Base-by-base conservation (phyloP, 2,113 vertebrate genomes). In the Corydoras sp. region DNA sequence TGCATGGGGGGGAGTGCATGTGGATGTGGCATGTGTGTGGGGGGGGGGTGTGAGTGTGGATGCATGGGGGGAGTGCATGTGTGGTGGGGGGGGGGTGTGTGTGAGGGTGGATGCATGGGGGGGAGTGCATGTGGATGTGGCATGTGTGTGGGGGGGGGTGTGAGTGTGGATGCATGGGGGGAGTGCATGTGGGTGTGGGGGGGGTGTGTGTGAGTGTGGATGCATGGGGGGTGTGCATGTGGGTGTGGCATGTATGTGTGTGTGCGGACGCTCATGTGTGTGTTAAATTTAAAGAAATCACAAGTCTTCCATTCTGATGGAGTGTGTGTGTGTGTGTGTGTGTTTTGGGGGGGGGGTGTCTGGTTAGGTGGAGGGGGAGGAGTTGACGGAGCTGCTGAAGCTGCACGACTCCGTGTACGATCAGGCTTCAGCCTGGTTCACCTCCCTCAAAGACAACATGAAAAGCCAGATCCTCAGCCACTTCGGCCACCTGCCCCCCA, bases 381-480 rank as follows among this genome's bases (percentile, higher is more conserved):
- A 90, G 69, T 89, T 92, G 70, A 83, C 85, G 70, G 93, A 97
- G 77, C 92, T 98, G 2, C 75, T 88, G 49, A 86, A 87, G 69
- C 87, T 98, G 69, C 93, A 94, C 1, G 89, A 94, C 75, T 90
- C 93, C 0, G 93, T 96, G 50, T 95, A 95, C 14, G 94, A 94
- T 69, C 93, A 96, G 85, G 93, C 94, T 9, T 88, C 88, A 74
- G 85, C 82, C 83, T 97, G 94, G 95, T 96, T 98, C 82, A 91
- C 91, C 15, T 96, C 93, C 15, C 92, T 95, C 53, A 92, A 92
- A 77, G 95, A 97, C 82, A 90, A 92, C 82, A 92, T 92, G 91
- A 94, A 92, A 88, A 91, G 85, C 71, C 93, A 98, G 87, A 98
- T 94, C 83, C 85, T 93, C 71, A 94, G 92, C 79, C 94, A 95